phyloP scores from a whole-genome alignment of 2,113 vertebrate genomes.

The Thoracochromis brauschi region DNA sequence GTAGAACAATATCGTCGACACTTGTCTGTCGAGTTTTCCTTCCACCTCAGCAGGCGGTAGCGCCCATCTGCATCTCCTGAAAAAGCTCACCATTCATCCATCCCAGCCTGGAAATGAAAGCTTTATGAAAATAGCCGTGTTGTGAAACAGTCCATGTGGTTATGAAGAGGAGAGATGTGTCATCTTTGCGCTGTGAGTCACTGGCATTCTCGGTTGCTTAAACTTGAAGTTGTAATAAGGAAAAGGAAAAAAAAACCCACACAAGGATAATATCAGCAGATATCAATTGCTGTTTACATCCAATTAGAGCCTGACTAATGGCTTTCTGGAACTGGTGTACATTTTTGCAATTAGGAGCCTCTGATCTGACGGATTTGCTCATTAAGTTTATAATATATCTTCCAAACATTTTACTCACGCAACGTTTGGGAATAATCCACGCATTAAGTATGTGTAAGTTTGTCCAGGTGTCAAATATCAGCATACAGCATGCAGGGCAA shows the following conservation, averaged over 20 bases:
- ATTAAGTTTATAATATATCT: not conserved
- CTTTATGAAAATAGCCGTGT: not conserved
- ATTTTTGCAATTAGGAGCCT: not conserved
- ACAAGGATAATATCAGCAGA: not conserved
- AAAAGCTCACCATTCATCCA: conserved; percentile 9
- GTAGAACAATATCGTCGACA: not conserved
- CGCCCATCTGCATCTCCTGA: not conserved
- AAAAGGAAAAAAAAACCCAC: not conserved
- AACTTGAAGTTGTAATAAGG: not conserved
- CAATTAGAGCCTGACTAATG: not conserved
- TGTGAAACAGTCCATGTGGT: conserved; percentile 12
- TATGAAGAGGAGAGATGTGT: conserved; percentile 29
- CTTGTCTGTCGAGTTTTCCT: not conserved
- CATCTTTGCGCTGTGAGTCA: conserved; percentile 28
- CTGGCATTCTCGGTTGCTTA: not conserved
- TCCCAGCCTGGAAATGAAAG: not conserved
- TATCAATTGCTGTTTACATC: not conserved
- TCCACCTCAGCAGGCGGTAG: not conserved
- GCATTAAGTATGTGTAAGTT: not conserved
- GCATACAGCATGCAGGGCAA: not conserved
- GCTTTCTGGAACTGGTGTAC: not conserved
- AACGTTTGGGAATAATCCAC: not conserved
- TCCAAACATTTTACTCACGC: not conserved
- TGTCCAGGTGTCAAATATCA: not conserved
- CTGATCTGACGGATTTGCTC: not conserved